Evolutionary conservation across 64 coral and sea anemone genomes (phyloP).

Genomic region (Montipora foliosa): DNA sequence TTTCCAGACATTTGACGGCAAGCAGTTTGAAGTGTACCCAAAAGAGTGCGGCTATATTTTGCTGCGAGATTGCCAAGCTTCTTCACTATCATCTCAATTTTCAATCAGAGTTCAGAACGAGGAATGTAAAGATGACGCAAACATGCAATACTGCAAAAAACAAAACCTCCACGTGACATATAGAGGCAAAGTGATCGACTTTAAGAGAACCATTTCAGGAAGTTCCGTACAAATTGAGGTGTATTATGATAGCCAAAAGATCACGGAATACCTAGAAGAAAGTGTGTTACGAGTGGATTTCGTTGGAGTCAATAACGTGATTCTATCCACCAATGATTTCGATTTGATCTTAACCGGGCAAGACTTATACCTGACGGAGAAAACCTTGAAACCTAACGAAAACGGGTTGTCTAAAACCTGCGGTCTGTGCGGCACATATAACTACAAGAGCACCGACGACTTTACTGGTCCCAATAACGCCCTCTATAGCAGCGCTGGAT

Average conservation of each 20-base stretch:
- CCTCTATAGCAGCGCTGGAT: too few relatives aligned
- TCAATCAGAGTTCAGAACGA: not conserved
- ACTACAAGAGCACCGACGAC: slow-evolving; percentile 1
- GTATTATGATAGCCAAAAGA: not conserved
- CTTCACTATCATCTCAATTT: not conserved
- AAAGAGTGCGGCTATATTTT: not conserved
- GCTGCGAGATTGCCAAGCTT: not conserved
- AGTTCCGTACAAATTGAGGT: not conserved
- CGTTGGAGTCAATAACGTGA: not conserved
- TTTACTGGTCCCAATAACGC: not conserved
- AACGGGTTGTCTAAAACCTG: not conserved
- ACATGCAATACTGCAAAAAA: not conserved
- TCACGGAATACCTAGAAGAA: not conserved
- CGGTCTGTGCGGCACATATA: slow-evolving; percentile 25
- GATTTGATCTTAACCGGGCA: not conserved
- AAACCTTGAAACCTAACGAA: not conserved
- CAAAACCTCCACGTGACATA: not conserved
- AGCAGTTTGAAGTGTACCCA: not conserved
- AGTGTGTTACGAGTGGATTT: not conserved
- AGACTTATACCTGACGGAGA: not conserved
- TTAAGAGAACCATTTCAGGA: not conserved
- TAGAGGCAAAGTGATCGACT: not conserved
- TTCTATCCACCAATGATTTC: slow-evolving; percentile 4
- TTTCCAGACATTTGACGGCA: slow-evolving; percentile 36
- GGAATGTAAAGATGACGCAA: not conserved